Base-by-base conservation (phyloP, 2,888 invertebrate genomes). In the Doris montereyensis region DNA sequence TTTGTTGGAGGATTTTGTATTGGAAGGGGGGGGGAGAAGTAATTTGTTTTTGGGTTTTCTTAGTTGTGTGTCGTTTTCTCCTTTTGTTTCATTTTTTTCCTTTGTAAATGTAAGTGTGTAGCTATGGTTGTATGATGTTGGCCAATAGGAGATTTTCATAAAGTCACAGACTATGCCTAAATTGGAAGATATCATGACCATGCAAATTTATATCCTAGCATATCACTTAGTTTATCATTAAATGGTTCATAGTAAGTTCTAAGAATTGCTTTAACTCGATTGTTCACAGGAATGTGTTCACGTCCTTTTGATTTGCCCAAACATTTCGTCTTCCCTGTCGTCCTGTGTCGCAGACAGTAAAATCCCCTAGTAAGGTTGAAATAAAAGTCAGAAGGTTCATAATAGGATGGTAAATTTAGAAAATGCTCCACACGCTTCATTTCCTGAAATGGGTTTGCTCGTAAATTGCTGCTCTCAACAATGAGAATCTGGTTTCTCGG, bases 261-360 rank as follows among this genome's bases (percentile, higher is more conserved):
- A 24, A 78, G 32, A n/a, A 52, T 67, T 8, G 73, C 58, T 32
- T 74, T 32, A 17, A 57, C 35, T 28, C 3, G 4, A 5, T 30
- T 8, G 0, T 65, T 60, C 10, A 78, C 78, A 4, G 67, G 5
- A 1, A 68, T 74, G 35, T 78, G 78, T n/a, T 67, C 32, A 32
- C 78, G 32, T 21, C 78, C 78, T 57, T 78, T 78, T 1, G 74
- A 74, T 57, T 67, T 74, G 2, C 78, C 78, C 34, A 78, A 32
- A 26, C 78, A 78, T 68, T 74, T 74, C 1, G 78, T 74, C 65
- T 78, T 78, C 26, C 67, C 67, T 0, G 78, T 78, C 1, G 34
- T 67, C 5, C 78, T 26, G 0, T 30, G 32, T 34, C 78, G 65
- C 10, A 52, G 58, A 26, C 78, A 78, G 67, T 74, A 78, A 34